Evolutionary conservation across 2,797 vertebrate genomes (phyloP).

Genomic region (Pachyuromys duprasi): DNA sequence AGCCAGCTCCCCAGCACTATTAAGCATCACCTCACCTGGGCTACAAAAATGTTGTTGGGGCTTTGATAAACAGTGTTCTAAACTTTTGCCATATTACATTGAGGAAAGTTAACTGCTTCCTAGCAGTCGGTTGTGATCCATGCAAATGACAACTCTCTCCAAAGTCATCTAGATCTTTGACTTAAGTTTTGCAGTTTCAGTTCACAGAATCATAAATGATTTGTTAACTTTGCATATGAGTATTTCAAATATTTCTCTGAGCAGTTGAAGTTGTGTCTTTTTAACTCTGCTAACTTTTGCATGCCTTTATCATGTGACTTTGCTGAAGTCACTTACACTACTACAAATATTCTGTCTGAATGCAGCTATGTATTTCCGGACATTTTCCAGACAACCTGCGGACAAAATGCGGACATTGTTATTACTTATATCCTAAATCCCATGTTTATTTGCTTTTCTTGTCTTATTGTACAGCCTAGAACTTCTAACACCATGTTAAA

Average conservation of each 20-base stretch:
- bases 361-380: background rate
- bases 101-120: background rate
- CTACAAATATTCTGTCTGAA: background rate
- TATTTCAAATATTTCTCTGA: background rate
- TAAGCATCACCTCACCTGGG: background rate
- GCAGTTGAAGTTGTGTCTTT: background rate
- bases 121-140: background rate
- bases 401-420: background rate
- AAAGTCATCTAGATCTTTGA: background rate
- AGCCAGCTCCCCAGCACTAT: background rate
- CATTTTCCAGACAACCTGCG: background rate
- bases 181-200: background rate
- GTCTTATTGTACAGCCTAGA: background rate
- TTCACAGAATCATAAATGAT: background rate
- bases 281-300: background rate
- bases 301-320: background rate
- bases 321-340: background rate
- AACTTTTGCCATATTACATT: background rate
- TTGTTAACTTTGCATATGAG: background rate
- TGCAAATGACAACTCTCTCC: background rate
- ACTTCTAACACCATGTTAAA: background rate
- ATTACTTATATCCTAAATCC: background rate
- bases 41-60: background rate
- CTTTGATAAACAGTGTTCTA: background rate
- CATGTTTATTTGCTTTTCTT: slow-evolving; percentile 7